Evolutionary conservation across 2,113 vertebrate genomes (phyloP).

Genomic region (Varanus komodoensis): DNA sequence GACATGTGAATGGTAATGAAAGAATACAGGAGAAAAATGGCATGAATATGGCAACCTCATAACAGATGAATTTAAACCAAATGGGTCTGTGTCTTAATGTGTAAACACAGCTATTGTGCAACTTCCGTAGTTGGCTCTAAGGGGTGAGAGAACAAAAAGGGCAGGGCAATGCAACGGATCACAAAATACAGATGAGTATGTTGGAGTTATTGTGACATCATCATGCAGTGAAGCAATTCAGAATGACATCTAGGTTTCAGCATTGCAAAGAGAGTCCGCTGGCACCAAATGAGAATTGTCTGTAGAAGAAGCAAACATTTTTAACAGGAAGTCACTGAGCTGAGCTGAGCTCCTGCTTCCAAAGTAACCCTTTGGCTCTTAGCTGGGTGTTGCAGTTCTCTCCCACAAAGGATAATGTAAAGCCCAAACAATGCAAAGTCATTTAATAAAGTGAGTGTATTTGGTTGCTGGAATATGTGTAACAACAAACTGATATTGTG

Average conservation of each 20-base stretch:
- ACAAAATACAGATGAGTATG: not conserved
- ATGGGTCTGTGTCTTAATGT: not conserved
- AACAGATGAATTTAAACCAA: not conserved
- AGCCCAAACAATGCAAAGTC: constrained; percentile 10
- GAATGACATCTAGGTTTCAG: not conserved
- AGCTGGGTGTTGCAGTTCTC: not conserved
- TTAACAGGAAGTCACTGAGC: not conserved
- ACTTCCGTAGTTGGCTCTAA: not conserved
- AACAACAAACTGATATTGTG: constrained; percentile 83
- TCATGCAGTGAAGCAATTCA: not conserved
- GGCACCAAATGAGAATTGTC: not conserved
- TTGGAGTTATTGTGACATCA: not conserved
- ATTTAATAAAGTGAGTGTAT: constrained; percentile 71
- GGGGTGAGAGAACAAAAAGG: not conserved
- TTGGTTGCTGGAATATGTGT: constrained; percentile 70
- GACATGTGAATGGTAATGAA: not conserved
- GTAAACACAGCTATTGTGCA: not conserved
- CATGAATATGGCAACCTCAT: not conserved
- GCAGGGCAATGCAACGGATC: not conserved
- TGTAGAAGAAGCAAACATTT: not conserved
- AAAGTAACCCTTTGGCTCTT: not conserved
- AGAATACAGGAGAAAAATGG: not conserved
- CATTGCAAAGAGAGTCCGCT: not conserved
- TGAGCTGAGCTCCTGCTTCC: not conserved
- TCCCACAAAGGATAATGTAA: not conserved